phyloP scores from a whole-genome alignment of 2,888 invertebrate genomes.

The Anarsia innoxiella region DNA sequence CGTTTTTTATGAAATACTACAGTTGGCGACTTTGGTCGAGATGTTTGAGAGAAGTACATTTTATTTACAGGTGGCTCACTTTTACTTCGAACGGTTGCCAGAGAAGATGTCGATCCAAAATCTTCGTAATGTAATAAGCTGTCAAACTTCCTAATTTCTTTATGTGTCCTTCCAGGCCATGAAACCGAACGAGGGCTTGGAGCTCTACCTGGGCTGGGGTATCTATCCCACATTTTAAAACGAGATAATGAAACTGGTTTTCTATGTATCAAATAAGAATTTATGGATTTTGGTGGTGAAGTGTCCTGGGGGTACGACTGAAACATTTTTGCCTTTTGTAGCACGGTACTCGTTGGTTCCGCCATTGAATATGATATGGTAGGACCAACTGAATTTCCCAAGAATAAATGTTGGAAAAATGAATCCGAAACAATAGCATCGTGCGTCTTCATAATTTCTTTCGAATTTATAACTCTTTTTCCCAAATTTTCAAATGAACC shows the following conservation, averaged over 20 bases:
- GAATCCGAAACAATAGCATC: slow-evolving; percentile 77
- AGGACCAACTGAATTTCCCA: slow-evolving; percentile 59
- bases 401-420: slow-evolving; percentile 83
- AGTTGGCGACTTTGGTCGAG: slow-evolving; percentile 59
- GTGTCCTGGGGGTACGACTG: slow-evolving; percentile 68
- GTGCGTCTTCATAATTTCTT: slow-evolving; percentile 74
- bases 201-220: slow-evolving; percentile 60
- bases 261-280: slow-evolving; percentile 79
- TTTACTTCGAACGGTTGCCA: slow-evolving; percentile 73
- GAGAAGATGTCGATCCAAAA: slow-evolving; percentile 61
- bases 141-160: slow-evolving; percentile 65
- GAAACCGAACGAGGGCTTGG: slow-evolving; percentile 76
- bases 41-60: slow-evolving; percentile 68
- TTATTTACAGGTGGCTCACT: slow-evolving; percentile 78
- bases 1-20: slow-evolving; percentile 53
- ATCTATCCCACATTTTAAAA: slow-evolving; percentile 79
- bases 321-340: slow-evolving; percentile 82
- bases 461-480: slow-evolving; percentile 33
- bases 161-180: slow-evolving; percentile 76
- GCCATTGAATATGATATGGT: slow-evolving; percentile 32
- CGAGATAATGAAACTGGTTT: slow-evolving; percentile 83
- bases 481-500: slow-evolving; percentile 39
- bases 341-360: slow-evolving; percentile 74
- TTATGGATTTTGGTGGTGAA: slow-evolving; percentile 75
- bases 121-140: slow-evolving; percentile 56